These are phyloP conservation scores for Brachionus koreanus DNA, from an alignment of 1,140 invertebrate genomes.

Conservation along the genomic window DNA sequence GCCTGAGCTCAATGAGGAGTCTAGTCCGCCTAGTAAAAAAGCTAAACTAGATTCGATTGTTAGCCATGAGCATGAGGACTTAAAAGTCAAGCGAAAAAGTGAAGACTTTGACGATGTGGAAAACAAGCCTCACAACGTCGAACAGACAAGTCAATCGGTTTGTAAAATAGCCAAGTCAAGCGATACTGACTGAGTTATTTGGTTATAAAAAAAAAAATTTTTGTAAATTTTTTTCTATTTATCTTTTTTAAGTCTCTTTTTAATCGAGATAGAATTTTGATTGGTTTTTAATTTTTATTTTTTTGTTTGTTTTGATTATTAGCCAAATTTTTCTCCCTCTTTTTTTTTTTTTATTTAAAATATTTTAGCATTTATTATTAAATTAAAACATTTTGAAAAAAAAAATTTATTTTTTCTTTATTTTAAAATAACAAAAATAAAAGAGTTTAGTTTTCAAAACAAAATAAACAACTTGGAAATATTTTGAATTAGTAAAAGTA, in stretches of 20 bases:
- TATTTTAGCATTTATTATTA: too few species aligned
- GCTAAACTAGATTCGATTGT: background rate
- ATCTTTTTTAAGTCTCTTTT: background rate
- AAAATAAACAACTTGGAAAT: too few species aligned
- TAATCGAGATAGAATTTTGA: background rate
- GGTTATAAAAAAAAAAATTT: background rate
- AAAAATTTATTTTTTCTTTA: background rate
- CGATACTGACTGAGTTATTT: background rate
- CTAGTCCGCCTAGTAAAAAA: background rate
- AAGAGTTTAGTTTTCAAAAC: too few species aligned
- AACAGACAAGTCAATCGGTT: background rate
- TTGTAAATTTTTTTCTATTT: background rate
- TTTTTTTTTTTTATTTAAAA: background rate
- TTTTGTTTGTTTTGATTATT: background rate
- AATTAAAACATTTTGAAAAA: background rate
- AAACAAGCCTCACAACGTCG: too few species aligned
- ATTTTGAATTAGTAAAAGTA: too few species aligned
- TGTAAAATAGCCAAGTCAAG: background rate
- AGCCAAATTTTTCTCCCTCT: background rate
- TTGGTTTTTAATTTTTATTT: background rate
- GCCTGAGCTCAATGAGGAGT: background rate
- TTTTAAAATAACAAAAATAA: too few species aligned
- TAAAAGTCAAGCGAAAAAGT: background rate
- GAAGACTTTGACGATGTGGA: background rate
- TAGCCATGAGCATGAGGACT: background rate